Evolutionary conservation across 2,888 invertebrate genomes (phyloP).

Genomic region (Sarcophaga carnaria): DNA sequence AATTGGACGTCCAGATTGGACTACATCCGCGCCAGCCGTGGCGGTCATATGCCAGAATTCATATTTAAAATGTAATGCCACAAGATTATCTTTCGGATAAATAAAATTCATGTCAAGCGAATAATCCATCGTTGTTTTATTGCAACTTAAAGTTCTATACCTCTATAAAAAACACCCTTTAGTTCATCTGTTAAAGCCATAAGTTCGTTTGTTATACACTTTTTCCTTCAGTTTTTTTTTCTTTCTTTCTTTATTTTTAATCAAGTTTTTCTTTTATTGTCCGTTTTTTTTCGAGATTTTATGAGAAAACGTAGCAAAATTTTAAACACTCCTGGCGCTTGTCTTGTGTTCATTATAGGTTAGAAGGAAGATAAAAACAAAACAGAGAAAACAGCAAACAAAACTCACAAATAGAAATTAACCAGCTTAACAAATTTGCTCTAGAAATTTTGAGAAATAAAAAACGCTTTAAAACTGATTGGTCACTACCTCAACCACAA

Average conservation of each 20-base stretch:
- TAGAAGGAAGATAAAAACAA: neutral
- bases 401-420: neutral
- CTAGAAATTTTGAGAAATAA: constrained; percentile 43
- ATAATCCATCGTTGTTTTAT: too few species aligned
- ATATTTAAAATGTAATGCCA: too few species aligned
- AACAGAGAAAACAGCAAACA: neutral
- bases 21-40: too few species aligned
- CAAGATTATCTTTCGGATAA: too few species aligned
- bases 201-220: neutral
- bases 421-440: constrained; percentile 36
- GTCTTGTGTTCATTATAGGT: neutral
- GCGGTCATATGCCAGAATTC: too few species aligned
- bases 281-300: neutral
- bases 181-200: neutral
- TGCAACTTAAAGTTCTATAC: too few species aligned
- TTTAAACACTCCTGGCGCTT: constrained; percentile 60
- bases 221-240: neutral
- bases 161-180: too few species aligned
- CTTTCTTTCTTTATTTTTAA: neutral
- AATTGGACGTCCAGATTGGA: too few species aligned
- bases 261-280: neutral
- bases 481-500: constrained; percentile 24
- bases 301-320: neutral
- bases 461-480: constrained; percentile 26
- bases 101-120: too few species aligned